These are phyloP conservation scores for Periparus ater DNA, from an alignment of 2,797 vertebrate species.

Conservation along the genomic window DNA sequence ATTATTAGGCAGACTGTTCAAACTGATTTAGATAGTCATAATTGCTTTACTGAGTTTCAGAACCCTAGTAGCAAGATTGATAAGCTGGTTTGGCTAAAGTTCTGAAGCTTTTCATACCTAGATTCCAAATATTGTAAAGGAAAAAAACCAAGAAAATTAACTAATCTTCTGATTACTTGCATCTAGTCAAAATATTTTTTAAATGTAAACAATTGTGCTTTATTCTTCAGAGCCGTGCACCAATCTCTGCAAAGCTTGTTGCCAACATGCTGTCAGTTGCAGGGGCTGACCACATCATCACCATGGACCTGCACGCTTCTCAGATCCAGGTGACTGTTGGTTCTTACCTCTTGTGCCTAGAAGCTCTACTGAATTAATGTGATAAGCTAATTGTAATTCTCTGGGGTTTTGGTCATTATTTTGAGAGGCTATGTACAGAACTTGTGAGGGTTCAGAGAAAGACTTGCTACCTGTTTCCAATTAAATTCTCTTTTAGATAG, in stretches of 20 bases:
- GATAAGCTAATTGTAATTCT: background rate
- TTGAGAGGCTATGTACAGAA: background rate
- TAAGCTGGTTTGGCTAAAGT: background rate
- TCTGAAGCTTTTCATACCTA: background rate
- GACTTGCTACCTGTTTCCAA: background rate
- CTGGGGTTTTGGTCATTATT: background rate
- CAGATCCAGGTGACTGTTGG: slow-evolving; percentile 88
- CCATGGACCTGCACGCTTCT: slow-evolving; percentile 95
- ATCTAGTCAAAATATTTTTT: background rate
- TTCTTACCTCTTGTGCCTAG: background rate
- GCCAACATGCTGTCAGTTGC: slow-evolving; percentile 96
- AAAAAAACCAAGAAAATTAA: background rate
- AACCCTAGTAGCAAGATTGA: background rate
- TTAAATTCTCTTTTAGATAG: background rate
- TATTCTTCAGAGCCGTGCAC: slow-evolving; percentile 84
- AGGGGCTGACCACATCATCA: slow-evolving; percentile 95
- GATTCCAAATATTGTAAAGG: background rate
- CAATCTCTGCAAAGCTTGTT: slow-evolving; percentile 94
- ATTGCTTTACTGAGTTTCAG: background rate
- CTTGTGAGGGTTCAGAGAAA: background rate
- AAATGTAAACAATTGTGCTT: slow-evolving; percentile 29
- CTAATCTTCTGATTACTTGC: background rate
- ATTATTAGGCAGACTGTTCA: background rate
- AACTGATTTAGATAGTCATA: background rate
- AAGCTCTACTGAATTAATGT: background rate